phyloP scores from a whole-genome alignment of 2,113 vertebrate species.

The Machaerirhynchus nigripectus region DNA sequence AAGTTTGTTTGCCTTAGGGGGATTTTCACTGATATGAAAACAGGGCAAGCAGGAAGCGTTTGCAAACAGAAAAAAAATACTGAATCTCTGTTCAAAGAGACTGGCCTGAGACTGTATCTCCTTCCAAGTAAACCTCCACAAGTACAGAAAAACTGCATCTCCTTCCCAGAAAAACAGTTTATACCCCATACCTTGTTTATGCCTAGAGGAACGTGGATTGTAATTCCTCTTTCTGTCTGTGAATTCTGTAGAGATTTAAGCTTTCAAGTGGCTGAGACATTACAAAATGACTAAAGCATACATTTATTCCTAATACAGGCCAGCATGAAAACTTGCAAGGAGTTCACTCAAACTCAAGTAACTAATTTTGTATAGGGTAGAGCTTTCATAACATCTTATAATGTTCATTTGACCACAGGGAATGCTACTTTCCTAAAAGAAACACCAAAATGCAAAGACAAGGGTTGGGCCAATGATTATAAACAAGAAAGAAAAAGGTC shows the following conservation, averaged over 20 bases:
- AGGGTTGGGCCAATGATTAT: accelerated
- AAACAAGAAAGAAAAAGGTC: background rate
- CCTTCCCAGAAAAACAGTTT: background rate
- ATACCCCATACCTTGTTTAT: background rate
- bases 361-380: background rate
- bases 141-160: background rate
- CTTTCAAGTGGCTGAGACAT: background rate
- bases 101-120: background rate
- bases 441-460: background rate
- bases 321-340: background rate
- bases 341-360: background rate
- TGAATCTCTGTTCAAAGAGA: background rate
- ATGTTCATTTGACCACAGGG: background rate
- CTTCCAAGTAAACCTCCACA: background rate
- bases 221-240: background rate
- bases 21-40: background rate
- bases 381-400: background rate
- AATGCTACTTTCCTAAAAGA: background rate
- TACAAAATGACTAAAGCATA: background rate
- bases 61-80: background rate
- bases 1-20: background rate
- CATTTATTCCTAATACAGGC: background rate
- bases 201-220: accelerated
- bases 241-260: background rate
- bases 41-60: background rate